Percentiles rank a stretch among this genome's conserved stretches.
Conservation (phyloP, 2,888 invertebrate species). For the Mellilla xanthometata region DNA sequence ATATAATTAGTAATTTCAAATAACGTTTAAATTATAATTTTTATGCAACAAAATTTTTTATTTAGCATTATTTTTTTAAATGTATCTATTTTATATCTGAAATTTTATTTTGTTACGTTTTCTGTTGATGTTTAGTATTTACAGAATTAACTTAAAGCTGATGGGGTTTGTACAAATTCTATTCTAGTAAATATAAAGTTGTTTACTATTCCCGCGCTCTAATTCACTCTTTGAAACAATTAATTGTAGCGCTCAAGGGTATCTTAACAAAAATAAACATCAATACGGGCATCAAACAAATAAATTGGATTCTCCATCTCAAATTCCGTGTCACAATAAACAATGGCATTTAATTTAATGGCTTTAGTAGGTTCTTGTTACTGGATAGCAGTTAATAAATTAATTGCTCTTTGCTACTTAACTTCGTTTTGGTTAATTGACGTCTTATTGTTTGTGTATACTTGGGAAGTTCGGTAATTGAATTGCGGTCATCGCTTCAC, state of each 20-base stretch:
- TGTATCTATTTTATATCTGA: too few species aligned
- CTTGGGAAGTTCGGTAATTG: conserved; percentile 14
- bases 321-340: conserved; percentile 34
- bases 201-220: conserved; percentile 8
- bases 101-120: too few species aligned
- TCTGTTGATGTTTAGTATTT: too few species aligned
- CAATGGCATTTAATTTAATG: conserved; percentile 34
- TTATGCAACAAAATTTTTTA: too few species aligned
- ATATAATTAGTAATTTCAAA: too few species aligned
- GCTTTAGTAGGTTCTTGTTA: conserved; percentile 35
- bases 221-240: conserved; percentile 12
- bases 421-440: conserved; percentile 22
- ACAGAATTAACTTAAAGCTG: too few species aligned
- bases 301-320: conserved; percentile 35
- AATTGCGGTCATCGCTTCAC: conserved; percentile 8
- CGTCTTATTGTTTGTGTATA: conserved; percentile 16
- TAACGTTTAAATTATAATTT: too few species aligned
- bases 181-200: conserved; percentile 1
- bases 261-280: conserved; percentile 24
- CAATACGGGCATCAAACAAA: conserved; percentile 29
- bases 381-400: conserved; percentile 29
- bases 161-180: too few species aligned
- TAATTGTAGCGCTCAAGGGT: conserved; percentile 13
- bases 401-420: conserved; percentile 29
- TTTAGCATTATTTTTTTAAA: too few species aligned